Conservation (phyloP, 1,140 invertebrate genomes). For the Drosophila nebulosa region DNA sequence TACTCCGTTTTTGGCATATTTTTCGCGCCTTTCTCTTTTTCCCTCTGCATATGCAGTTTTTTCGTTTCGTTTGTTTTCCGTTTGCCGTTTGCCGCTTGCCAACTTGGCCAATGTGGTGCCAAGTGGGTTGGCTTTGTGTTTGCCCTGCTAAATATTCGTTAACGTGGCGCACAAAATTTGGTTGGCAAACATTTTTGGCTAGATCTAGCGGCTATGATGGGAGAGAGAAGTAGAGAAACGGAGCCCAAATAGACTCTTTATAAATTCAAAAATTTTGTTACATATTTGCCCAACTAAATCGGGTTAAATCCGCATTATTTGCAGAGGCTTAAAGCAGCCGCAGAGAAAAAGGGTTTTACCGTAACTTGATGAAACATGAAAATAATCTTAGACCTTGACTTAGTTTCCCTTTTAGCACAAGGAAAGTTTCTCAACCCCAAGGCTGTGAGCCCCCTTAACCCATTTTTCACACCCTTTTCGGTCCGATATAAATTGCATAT, state of each 20-base stretch:
- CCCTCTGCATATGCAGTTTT: constrained; percentile 41
- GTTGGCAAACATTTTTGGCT: constrained; percentile 56
- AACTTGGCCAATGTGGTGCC: constrained; percentile 60
- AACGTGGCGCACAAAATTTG: constrained; percentile 71
- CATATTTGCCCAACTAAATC: constrained; percentile 50
- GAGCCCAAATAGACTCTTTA: constrained; percentile 32
- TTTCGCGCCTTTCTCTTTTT: not conserved
- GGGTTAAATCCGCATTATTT: constrained; percentile 38
- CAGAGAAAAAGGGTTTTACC: not conserved
- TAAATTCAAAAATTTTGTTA: constrained; percentile 52
- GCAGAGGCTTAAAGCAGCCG: not conserved
- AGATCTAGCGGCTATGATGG: not conserved
- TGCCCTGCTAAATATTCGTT: constrained; percentile 68
- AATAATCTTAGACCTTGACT: not conserved
- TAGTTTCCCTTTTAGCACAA: not conserved
- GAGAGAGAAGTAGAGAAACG: not conserved
- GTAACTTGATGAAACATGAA: constrained; percentile 10
- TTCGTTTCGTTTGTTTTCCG: constrained; percentile 14
- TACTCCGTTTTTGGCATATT: constrained; percentile 27
- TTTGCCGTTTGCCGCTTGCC: constrained; percentile 45
- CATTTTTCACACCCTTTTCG: not conserved
- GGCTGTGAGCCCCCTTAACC: constrained; percentile 3
- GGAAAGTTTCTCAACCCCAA: not conserved
- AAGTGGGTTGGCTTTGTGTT: constrained; percentile 49
- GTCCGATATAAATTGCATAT: not conserved